phyloP scores from a whole-genome alignment of 2,888 invertebrate species.

The Cistogaster globosa region DNA sequence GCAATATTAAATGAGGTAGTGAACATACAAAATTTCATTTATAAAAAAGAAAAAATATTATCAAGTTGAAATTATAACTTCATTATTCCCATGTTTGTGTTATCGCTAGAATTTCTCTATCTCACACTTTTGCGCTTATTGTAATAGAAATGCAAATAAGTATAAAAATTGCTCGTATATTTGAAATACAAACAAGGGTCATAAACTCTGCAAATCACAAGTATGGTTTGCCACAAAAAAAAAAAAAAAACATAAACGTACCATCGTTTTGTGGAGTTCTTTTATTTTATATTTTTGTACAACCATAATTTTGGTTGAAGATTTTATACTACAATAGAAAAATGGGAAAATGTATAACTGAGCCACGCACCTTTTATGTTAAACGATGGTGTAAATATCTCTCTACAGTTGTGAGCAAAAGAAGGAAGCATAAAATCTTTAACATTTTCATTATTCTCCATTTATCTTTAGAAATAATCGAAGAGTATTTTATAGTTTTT shows the following conservation, averaged over 20 bases:
- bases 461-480: no score
- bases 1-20: slow-evolving; percentile 56
- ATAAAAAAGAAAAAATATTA: slow-evolving; percentile 42
- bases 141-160: slow-evolving; percentile 64
- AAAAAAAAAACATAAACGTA: slow-evolving; percentile 6
- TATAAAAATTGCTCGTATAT: slow-evolving; percentile 51
- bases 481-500: no score
- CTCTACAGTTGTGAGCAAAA: slow-evolving; percentile 22
- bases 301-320: slow-evolving; percentile 49
- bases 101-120: slow-evolving; percentile 17
- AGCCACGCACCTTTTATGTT: slow-evolving; percentile 34
- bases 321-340: slow-evolving; percentile 27
- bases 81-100: slow-evolving; percentile 30
- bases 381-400: slow-evolving; percentile 12
- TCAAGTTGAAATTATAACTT: slow-evolving; percentile 60
- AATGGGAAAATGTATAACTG: slow-evolving; percentile 37
- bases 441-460: no score
- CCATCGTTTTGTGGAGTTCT: neutral
- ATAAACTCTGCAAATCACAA: slow-evolving; percentile 67
- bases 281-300: slow-evolving; percentile 7
- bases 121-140: slow-evolving; percentile 27
- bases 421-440: no score
- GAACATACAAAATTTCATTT: slow-evolving; percentile 41
- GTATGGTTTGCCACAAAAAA: slow-evolving; percentile 43
- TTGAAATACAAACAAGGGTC: slow-evolving; percentile 55